These are phyloP conservation scores for Notarius quadriscutis DNA, from an alignment of 2,113 vertebrate species.

Conservation along the genomic window DNA sequence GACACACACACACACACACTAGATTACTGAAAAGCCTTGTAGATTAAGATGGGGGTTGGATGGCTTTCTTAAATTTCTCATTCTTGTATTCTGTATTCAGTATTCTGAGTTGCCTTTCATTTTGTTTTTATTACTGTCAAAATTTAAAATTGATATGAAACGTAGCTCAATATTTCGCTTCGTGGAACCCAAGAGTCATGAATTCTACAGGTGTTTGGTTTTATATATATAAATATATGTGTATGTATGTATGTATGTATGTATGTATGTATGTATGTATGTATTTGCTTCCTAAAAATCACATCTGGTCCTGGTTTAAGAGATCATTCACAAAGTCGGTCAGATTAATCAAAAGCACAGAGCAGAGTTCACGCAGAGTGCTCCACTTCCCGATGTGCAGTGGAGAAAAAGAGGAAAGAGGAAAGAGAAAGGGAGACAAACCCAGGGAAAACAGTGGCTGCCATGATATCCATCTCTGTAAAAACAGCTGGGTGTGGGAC, in stretches of 20 bases:
- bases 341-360: slow-evolving; percentile 69
- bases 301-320: slow-evolving; percentile 54
- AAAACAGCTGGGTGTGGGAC: slow-evolving; percentile 68
- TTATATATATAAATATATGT: no score
- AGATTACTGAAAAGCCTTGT: slow-evolving; percentile 12
- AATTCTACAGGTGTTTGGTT: neutral
- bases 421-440: slow-evolving; percentile 64
- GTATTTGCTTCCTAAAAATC: neutral
- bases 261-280: no score
- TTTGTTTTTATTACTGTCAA: neutral
- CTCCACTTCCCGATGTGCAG: slow-evolving; percentile 32
- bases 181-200: neutral
- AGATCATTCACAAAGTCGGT: slow-evolving; percentile 73
- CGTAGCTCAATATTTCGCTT: neutral
- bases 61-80: neutral
- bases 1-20: slow-evolving; percentile 13
- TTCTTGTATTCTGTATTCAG: neutral
- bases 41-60: slow-evolving; percentile 28
- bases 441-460: slow-evolving; percentile 65
- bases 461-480: slow-evolving; percentile 72
- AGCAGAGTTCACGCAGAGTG: slow-evolving; percentile 69
- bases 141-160: neutral
- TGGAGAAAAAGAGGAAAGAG: slow-evolving; percentile 56
- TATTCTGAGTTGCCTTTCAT: neutral
- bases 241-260: no score